Base-by-base conservation (phyloP, 2,797 vertebrate genomes). In the Gadopsis marmoratus region DNA sequence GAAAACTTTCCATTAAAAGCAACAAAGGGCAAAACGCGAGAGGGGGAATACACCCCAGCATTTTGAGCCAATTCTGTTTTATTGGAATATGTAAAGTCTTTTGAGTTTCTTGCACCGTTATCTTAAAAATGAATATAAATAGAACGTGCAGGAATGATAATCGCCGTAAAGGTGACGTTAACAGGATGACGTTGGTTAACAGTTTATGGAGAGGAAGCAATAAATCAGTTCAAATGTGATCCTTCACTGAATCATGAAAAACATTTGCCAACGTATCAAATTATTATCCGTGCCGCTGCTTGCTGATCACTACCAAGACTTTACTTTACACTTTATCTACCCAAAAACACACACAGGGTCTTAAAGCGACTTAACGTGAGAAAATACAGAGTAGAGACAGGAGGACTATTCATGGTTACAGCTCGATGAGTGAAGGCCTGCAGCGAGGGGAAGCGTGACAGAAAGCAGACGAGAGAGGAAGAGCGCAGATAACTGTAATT, bases 401-500 rank as follows among this genome's bases (percentile, higher is more conserved):
- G 39, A 47, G 31, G 60, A 3, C 68, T 55, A 3, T 13, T 74
- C 59, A 47, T 17, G 2, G 4, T 47, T 54, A 60, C 50, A 2
- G 48, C 31, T 2, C 14, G 71, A 69, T 17, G 60, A 79, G 65
- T n/a, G 61, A 72, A 51, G 71, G 54, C 65, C 65, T 65, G 70
- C 58, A 58, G 69, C 13, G 13, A 60, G 63, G 33, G n/a, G 29
- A 62, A 41, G 61, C 47, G 59, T 69, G 56, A 67, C 12, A n/a
- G 61, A 56, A n/a, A 65, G 75, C 29, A 60, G 66, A 54, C 59
- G 56, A 71, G 26, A 51, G 61, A 70, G 61, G 62, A 68, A 31
- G 66, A 35, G 58, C 1, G 66, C 17, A 74, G 68, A 87, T 69
- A 41, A 71, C 53, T 71, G 60, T 83, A 83, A 86, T 86, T 87